phyloP scores from a whole-genome alignment of 1,140 invertebrate species.

The Rhagoletis pomonella region DNA sequence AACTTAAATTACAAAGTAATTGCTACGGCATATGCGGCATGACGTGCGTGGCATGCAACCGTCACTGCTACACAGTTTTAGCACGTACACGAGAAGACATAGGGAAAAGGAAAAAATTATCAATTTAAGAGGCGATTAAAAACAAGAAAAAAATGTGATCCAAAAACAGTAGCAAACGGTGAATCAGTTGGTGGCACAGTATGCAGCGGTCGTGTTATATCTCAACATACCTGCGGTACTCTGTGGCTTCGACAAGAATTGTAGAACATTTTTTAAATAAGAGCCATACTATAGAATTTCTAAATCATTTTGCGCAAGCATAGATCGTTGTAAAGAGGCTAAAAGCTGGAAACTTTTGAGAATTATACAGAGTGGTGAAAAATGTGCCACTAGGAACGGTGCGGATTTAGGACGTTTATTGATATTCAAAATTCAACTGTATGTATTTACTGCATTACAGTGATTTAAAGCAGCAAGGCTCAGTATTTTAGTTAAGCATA shows the following conservation, averaged over 20 bases:
- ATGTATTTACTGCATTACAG: too few relatives aligned
- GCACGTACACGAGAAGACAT: not conserved
- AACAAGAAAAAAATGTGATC: not conserved
- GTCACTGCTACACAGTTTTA: not conserved
- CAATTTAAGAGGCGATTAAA: not conserved
- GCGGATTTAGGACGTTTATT: too few relatives aligned
- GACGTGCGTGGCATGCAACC: slow-evolving; percentile 20
- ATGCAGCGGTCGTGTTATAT: too few relatives aligned
- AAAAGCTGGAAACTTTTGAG: too few relatives aligned
- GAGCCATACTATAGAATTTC: too few relatives aligned
- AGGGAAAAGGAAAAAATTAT: not conserved
- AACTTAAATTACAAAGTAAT: slow-evolving; percentile 75
- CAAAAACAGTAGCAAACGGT: slow-evolving; percentile 23
- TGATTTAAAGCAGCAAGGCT: too few relatives aligned
- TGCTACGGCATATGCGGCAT: slow-evolving; percentile 68
- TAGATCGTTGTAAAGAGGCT: too few relatives aligned
- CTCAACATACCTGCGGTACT: not conserved
- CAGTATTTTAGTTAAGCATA: too few relatives aligned
- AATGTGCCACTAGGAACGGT: too few relatives aligned
- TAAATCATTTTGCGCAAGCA: too few relatives aligned
- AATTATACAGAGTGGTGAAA: too few relatives aligned
- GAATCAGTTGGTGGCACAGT: not conserved
- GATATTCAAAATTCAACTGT: too few relatives aligned
- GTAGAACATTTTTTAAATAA: slow-evolving; percentile 19
- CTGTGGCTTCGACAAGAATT: not conserved